Conservation (phyloP, 2,113 vertebrate species). For the Crotalus viridis region DNA sequence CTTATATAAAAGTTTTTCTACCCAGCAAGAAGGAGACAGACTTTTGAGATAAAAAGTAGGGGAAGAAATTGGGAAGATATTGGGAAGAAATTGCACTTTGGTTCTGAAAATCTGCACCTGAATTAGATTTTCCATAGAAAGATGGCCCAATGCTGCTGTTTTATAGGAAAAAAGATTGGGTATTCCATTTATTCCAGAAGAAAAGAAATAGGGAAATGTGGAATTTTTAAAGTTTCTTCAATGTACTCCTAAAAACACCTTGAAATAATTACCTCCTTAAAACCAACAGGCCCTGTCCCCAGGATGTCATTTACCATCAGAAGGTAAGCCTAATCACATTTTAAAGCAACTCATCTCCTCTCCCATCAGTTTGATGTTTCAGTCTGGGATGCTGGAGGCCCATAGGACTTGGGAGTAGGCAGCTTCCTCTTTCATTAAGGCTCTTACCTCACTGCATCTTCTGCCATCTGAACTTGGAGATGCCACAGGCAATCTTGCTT, state of each 20-base stretch:
- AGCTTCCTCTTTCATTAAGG: neutral
- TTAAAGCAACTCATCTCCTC: neutral
- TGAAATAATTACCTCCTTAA: slow-evolving; percentile 53
- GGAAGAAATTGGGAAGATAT: neutral
- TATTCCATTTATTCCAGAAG: slow-evolving; percentile 48
- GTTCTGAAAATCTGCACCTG: neutral
- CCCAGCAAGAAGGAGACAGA: neutral
- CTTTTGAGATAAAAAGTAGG: neutral
- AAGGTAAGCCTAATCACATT: neutral
- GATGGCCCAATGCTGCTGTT: neutral
- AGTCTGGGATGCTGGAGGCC: neutral
- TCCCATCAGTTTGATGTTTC: neutral
- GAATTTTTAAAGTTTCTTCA: slow-evolving; percentile 43
- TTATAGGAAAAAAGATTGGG: neutral
- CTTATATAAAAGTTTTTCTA: neutral
- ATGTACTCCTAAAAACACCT: slow-evolving; percentile 57
- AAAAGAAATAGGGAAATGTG: slow-evolving; percentile 39
- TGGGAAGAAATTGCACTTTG: neutral
- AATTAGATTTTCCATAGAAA: neutral
- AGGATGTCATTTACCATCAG: neutral
- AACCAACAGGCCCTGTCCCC: neutral
- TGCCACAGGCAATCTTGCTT: neutral
- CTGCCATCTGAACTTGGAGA: neutral
- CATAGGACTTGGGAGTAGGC: neutral
- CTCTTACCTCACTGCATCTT: neutral